Evolutionary conservation across 2,797 vertebrate species (phyloP).

Genomic region (Allobates femoralis): DNA sequence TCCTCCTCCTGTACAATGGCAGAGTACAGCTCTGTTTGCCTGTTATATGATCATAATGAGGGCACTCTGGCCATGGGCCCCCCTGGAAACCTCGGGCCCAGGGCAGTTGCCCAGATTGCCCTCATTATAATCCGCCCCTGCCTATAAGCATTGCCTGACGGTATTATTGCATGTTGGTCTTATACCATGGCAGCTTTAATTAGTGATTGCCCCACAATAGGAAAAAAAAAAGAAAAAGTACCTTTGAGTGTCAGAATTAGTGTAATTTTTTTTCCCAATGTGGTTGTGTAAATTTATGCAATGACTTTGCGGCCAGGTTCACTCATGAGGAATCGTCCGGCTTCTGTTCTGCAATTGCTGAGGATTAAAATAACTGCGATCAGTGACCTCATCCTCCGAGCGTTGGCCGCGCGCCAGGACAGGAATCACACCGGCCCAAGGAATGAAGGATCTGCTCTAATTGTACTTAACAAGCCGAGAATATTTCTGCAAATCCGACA

Average conservation of each 20-base stretch:
- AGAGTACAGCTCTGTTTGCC: too few relatives aligned
- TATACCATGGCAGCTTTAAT: too few relatives aligned
- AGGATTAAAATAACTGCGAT: not conserved
- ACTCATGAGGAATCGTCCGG: not conserved
- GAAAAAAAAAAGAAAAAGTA: too few relatives aligned
- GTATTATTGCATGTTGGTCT: not conserved
- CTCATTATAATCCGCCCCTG: too few relatives aligned
- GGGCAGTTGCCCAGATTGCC: too few relatives aligned
- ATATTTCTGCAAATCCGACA: conserved; percentile 41
- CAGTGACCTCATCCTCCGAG: conserved; percentile 1
- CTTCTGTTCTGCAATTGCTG: not conserved
- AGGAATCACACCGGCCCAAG: conserved; percentile 16
- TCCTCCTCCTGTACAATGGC: too few relatives aligned
- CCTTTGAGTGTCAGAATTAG: too few relatives aligned
- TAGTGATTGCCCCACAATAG: too few relatives aligned
- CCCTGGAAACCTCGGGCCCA: too few relatives aligned
- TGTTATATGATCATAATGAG: too few relatives aligned
- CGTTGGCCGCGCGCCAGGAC: not conserved
- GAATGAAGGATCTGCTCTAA: conserved; percentile 28
- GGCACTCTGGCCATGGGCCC: too few relatives aligned
- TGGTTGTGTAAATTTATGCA: not conserved
- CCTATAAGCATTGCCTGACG: not conserved
- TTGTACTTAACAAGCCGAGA: conserved; percentile 21
- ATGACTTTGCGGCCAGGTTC: not conserved
- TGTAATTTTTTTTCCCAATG: not conserved